Evolutionary conservation across 2,113 vertebrate genomes (phyloP).

Genomic region (Tetrax tetrax): DNA sequence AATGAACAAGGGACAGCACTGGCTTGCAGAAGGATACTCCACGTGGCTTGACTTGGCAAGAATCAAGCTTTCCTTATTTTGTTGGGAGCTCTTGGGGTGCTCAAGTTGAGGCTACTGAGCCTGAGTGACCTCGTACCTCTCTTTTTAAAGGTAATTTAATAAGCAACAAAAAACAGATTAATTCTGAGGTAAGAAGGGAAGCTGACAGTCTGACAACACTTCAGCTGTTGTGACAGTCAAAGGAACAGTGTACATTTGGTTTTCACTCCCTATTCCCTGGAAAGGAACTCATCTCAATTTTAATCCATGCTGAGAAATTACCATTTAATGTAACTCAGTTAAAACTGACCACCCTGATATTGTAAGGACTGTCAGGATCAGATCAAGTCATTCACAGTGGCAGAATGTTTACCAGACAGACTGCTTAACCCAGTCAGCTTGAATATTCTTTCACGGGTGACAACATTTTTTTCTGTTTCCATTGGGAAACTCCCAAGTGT

Average conservation of each 20-base stretch:
- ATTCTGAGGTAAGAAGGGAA: background rate
- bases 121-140: background rate
- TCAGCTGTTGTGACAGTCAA: background rate
- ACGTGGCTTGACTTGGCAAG: background rate
- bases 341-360: background rate
- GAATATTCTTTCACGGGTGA: background rate
- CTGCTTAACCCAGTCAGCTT: background rate
- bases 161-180: background rate
- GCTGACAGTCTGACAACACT: background rate
- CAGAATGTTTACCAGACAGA: background rate
- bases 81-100: too few species aligned
- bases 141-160: background rate
- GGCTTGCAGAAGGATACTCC: background rate
- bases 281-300: background rate
- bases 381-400: background rate
- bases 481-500: background rate
- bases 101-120: background rate
- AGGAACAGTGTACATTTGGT: background rate
- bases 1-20: background rate
- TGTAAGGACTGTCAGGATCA: background rate
- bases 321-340: background rate
- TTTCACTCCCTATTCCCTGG: background rate
- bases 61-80: background rate
- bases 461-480: background rate
- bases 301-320: background rate